Conservation (phyloP, 2,113 vertebrate species). For the Osmerus mordax region DNA sequence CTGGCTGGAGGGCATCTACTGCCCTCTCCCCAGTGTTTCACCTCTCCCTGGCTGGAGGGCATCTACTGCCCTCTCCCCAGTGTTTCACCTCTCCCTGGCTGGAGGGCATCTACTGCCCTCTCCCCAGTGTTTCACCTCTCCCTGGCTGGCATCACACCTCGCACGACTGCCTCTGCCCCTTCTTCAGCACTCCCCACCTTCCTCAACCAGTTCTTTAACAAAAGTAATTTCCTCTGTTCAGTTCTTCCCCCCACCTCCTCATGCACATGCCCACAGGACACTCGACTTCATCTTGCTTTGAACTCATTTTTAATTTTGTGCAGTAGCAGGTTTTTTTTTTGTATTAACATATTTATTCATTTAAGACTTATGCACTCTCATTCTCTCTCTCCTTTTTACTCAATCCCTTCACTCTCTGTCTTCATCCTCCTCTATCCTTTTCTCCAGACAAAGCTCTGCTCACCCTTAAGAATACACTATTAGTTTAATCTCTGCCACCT, state of each 20-base stretch:
- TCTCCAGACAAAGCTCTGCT: slow-evolving; percentile 27
- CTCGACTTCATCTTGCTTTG: slow-evolving; percentile 63
- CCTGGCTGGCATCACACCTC: slow-evolving; percentile 15
- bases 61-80: no score
- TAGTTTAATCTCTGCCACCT: slow-evolving; percentile 60
- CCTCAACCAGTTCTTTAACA: slow-evolving; percentile 21
- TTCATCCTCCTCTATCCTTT: slow-evolving; percentile 14
- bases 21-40: no score
- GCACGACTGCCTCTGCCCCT: slow-evolving; percentile 20
- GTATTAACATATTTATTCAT: slow-evolving; percentile 69
- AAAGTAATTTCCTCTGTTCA: slow-evolving; percentile 42
- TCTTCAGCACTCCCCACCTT: slow-evolving; percentile 18
- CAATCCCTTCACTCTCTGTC: slow-evolving; percentile 48
- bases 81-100: neutral
- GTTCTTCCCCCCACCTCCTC: slow-evolving; percentile 25
- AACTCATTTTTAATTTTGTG: slow-evolving; percentile 67
- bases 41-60: neutral
- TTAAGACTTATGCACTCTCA: slow-evolving; percentile 49
- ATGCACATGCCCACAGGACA: slow-evolving; percentile 58
- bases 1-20: no score
- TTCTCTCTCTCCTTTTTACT: slow-evolving; percentile 43
- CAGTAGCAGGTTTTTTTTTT: slow-evolving; percentile 45
- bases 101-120: no score
- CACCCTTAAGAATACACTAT: slow-evolving; percentile 51
- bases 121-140: no score